phyloP scores from a whole-genome alignment of 2,888 invertebrate genomes.

The Apotomis capreana region DNA sequence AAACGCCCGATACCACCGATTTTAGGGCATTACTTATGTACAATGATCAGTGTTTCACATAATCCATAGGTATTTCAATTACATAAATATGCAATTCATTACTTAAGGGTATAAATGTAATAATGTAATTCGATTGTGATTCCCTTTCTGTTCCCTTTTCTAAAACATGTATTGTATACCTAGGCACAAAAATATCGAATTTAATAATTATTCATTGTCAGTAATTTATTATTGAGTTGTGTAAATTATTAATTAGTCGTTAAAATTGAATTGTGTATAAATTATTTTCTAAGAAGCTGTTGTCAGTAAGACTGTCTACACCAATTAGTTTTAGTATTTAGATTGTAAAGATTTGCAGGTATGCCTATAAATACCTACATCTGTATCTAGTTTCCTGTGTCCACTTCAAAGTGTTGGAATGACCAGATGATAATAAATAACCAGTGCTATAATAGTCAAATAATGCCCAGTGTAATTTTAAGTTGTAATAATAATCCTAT shows the following conservation, averaged over 20 bases:
- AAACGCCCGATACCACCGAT: no score
- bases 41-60: no score
- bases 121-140: constrained; percentile 17
- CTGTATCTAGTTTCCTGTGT: neutral
- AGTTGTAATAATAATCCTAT: neutral
- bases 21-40: no score
- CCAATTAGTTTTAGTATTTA: constrained; percentile 33
- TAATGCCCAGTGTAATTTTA: neutral
- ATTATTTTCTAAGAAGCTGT: constrained; percentile 15
- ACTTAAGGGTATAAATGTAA: constrained; percentile 10
- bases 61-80: no score
- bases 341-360: constrained; percentile 7
- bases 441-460: neutral
- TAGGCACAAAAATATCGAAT: constrained; percentile 37
- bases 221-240: constrained; percentile 13
- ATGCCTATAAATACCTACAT: neutral
- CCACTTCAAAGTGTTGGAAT: neutral
- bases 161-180: neutral
- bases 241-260: constrained; percentile 19
- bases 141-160: constrained; percentile 11
- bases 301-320: constrained; percentile 35
- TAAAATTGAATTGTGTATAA: constrained; percentile 15
- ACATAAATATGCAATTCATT: neutral
- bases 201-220: constrained; percentile 29
- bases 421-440: neutral